These are phyloP conservation scores for Protobothrops flavoviridis DNA, from an alignment of 2,113 vertebrate species.

Conservation along the genomic window DNA sequence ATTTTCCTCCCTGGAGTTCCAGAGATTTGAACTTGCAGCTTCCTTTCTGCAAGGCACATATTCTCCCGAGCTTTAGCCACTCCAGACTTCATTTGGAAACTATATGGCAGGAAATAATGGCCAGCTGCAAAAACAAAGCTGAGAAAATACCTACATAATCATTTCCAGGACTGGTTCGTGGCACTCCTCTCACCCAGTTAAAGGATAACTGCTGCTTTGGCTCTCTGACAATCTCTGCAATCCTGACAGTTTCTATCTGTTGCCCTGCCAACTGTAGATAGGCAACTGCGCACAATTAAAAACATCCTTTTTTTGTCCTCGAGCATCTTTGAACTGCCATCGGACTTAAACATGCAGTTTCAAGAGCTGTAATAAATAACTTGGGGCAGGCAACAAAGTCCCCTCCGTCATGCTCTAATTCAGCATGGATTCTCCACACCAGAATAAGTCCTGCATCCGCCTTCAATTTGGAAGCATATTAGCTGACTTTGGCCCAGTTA, in stretches of 20 bases:
- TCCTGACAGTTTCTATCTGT: neutral
- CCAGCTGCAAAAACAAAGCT: slow-evolving; percentile 4
- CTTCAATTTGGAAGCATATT: neutral
- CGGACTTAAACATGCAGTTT: neutral
- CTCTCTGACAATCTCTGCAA: neutral
- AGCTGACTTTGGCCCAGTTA: neutral
- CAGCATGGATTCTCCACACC: neutral
- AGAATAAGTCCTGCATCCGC: neutral
- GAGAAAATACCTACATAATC: neutral
- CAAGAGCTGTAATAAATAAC: neutral
- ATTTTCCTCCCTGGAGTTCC: neutral
- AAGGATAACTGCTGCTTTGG: neutral
- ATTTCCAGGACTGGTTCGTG: neutral
- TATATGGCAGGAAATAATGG: slow-evolving; percentile 4
- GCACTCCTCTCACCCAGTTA: neutral
- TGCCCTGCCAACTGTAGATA: neutral
- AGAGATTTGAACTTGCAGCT: neutral
- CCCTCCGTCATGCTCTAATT: neutral
- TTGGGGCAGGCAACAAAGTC: neutral
- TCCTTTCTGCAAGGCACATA: neutral
- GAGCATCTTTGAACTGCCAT: neutral
- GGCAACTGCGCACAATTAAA: neutral
- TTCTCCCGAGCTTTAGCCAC: neutral
- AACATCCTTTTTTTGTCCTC: neutral
- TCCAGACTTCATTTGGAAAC: neutral